Evolutionary conservation across 2,888 invertebrate genomes (phyloP).

Genomic region (Bombylius discolor): DNA sequence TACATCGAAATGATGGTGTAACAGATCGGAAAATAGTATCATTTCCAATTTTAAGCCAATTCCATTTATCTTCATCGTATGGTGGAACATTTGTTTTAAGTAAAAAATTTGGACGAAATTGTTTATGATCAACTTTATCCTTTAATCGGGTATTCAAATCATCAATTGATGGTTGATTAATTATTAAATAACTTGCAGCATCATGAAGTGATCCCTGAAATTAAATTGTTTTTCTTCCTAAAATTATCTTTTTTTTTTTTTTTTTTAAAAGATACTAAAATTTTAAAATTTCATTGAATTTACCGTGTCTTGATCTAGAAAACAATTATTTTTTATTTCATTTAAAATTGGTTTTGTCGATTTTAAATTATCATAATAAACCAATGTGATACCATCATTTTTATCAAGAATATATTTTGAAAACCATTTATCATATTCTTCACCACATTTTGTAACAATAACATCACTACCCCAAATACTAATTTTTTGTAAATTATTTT

Average conservation of each 20-base stretch:
- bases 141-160: conserved; percentile 48
- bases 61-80: conserved; percentile 54
- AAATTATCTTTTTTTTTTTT: no score
- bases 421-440: conserved; percentile 56
- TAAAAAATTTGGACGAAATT: conserved; percentile 56
- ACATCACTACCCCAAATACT: conserved; percentile 44
- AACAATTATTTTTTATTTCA: neutral
- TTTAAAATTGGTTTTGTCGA: neutral
- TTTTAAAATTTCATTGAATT: neutral
- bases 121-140: conserved; percentile 38
- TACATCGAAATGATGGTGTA: conserved; percentile 42
- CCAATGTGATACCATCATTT: conserved; percentile 31
- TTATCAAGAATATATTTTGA: conserved; percentile 43
- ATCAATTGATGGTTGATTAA: conserved; percentile 49
- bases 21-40: conserved; percentile 47
- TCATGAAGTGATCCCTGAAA: conserved; percentile 49
- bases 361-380: neutral
- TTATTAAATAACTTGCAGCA: conserved; percentile 47
- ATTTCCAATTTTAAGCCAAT: conserved; percentile 50
- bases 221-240: neutral
- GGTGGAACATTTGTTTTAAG: conserved; percentile 41
- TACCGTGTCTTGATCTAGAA: neutral
- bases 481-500: conserved; percentile 33
- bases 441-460: conserved; percentile 56
- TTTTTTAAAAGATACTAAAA: no score